Evolutionary conservation across 1,140 invertebrate genomes (phyloP).

Genomic region (Oedothorax gibbosus): DNA sequence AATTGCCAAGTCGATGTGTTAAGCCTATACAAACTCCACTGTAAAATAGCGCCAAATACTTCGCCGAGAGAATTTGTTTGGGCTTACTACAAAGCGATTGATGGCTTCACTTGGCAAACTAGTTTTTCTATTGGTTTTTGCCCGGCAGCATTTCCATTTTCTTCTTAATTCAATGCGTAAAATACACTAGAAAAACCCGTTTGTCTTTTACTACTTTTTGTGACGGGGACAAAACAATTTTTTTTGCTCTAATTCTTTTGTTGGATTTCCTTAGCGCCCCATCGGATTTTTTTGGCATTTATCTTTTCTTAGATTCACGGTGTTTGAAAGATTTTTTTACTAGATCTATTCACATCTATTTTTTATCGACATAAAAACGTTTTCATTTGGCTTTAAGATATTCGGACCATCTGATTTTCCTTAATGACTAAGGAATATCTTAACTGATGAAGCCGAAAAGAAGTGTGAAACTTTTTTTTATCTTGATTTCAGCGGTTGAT

Average conservation of each 20-base stretch:
- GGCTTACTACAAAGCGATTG: no score
- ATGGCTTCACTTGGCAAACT: no score
- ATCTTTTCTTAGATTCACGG: conserved; percentile 20
- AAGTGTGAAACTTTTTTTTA: background rate
- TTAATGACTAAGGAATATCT: conserved; percentile 59
- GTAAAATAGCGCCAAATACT: no score
- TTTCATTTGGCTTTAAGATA: conserved; percentile 48
- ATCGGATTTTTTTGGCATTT: conserved; percentile 19
- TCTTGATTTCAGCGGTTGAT: conserved; percentile 53
- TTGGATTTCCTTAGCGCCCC: conserved; percentile 21
- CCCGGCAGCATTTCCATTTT: no score
- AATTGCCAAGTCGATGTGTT: no score
- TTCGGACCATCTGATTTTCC: conserved; percentile 51
- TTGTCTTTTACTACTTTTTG: conserved; percentile 44
- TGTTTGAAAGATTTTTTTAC: conserved; percentile 43
- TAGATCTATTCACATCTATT: background rate
- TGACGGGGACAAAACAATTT: conserved; percentile 17
- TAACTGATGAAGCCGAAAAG: conserved; percentile 53
- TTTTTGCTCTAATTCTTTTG: conserved; percentile 37
- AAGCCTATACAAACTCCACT: no score
- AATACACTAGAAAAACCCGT: conserved; percentile 53
- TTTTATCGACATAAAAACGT: conserved; percentile 34
- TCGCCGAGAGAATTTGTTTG: no score
- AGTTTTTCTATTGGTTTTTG: no score
- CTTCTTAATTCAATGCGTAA: no score